phyloP scores from a whole-genome alignment of 2,113 vertebrate species.

The Bolborhynchus lineola region DNA sequence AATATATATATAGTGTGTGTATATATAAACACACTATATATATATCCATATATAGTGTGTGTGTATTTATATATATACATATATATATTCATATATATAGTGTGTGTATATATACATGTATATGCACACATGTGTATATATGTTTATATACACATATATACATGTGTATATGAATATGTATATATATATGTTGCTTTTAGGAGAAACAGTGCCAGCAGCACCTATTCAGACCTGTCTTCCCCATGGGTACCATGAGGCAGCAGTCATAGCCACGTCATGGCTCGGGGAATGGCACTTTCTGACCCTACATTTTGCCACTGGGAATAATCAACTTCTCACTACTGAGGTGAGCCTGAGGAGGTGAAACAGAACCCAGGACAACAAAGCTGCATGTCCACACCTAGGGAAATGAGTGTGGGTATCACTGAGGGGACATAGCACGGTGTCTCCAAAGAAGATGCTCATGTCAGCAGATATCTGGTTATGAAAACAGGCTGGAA shows the following conservation, averaged over 20 bases:
- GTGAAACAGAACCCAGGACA: neutral
- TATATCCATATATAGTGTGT: no score
- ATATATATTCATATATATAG: no score
- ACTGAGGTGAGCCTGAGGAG: neutral
- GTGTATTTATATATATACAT: no score
- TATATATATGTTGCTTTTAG: neutral
- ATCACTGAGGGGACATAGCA: accelerated
- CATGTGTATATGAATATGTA: no score
- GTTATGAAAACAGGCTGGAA: neutral
- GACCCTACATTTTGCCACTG: neutral
- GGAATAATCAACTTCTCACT: conserved; percentile 40
- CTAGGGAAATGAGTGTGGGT: neutral
- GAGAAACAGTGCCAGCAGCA: neutral
- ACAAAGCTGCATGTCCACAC: neutral
- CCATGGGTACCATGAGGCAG: accelerated
- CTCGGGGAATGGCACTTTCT: neutral
- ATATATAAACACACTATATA: no score
- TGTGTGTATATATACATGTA: neutral
- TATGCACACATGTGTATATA: neutral
- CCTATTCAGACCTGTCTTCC: neutral
- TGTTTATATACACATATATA: neutral
- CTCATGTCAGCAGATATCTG: neutral
- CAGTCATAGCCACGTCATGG: accelerated
- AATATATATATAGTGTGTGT: no score
- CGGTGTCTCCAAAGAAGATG: neutral